These are phyloP conservation scores for Falco peregrinus DNA, from an alignment of 2,797 vertebrate genomes.

Conservation along the genomic window DNA sequence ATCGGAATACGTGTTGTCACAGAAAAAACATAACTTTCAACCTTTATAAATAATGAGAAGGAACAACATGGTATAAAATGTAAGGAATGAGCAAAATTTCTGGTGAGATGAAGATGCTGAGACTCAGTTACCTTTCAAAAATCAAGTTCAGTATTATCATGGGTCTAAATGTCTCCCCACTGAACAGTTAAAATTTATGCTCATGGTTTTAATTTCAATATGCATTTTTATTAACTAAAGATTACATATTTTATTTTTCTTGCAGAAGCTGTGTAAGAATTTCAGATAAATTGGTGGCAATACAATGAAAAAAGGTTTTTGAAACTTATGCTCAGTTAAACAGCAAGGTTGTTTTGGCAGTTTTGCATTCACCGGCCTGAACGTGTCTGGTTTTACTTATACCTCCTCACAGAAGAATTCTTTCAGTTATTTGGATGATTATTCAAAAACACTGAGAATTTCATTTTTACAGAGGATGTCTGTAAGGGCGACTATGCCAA, in stretches of 20 bases:
- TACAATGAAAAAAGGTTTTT: slow-evolving; percentile 21
- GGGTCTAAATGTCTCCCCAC: slow-evolving; percentile 41
- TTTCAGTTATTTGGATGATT: neutral
- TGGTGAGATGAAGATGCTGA: neutral
- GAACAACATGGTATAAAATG: slow-evolving; percentile 14
- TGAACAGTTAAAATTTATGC: slow-evolving; percentile 21
- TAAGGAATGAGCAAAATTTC: neutral
- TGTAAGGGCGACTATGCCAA: neutral
- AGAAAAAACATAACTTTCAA: neutral
- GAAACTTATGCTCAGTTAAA: neutral
- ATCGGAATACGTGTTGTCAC: neutral
- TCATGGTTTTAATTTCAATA: slow-evolving; percentile 64
- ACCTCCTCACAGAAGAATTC: neutral
- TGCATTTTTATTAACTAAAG: slow-evolving; percentile 28
- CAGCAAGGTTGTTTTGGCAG: neutral
- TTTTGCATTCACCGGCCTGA: neutral
- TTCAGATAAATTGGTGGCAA: slow-evolving; percentile 9
- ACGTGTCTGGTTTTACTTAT: neutral
- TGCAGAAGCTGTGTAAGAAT: neutral
- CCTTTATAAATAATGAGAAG: slow-evolving; percentile 43
- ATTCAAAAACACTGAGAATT: neutral
- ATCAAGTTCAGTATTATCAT: slow-evolving; percentile 13
- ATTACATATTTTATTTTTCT: slow-evolving; percentile 6
- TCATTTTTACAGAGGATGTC: neutral
- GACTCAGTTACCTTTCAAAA: slow-evolving; percentile 45